phyloP scores from a whole-genome alignment of 2,888 invertebrate genomes.

The Sabatieria punctata region DNA sequence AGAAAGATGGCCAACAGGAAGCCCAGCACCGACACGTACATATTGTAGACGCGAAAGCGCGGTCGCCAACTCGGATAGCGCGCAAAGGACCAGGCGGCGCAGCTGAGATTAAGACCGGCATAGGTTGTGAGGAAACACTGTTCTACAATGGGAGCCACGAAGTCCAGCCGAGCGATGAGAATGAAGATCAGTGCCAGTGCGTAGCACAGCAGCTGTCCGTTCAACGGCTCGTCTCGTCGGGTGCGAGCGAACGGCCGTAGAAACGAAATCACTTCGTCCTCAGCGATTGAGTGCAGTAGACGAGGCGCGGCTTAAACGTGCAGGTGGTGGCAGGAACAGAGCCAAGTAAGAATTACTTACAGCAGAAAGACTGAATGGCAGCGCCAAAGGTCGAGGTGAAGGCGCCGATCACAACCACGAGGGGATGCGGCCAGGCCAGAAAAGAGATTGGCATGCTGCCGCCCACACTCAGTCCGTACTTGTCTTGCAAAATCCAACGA shows the following conservation, averaged over 20 bases:
- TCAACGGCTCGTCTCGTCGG: constrained; percentile 85
- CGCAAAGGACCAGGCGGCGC: constrained; percentile 81
- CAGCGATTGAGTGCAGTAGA: constrained; percentile 68
- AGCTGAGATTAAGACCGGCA: constrained; percentile 71
- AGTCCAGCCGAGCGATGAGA: not conserved
- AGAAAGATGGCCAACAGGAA: constrained; percentile 70
- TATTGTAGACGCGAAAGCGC: no score
- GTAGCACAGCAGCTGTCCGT: constrained; percentile 70
- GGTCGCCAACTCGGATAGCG: constrained; percentile 89
- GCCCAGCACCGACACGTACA: no score
- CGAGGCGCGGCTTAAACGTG: constrained; percentile 32
- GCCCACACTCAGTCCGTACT: constrained; percentile 91
- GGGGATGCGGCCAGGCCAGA: constrained; percentile 83
- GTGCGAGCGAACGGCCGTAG: constrained; percentile 76
- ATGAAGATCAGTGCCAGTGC: constrained; percentile 25
- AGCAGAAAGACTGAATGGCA: constrained; percentile 64
- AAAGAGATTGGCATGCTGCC: constrained; percentile 83
- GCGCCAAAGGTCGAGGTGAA: constrained; percentile 90
- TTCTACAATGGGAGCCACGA: constrained; percentile 55
- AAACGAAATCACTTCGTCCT: constrained; percentile 87
- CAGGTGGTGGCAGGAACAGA: not conserved
- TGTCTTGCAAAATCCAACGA: no score
- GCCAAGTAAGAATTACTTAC: constrained; percentile 39
- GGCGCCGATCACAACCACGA: constrained; percentile 89
- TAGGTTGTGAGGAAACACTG: constrained; percentile 94